A percentile compares a stretch with the other conserved stretches of the same genome.
Evolutionary conservation across 2,113 vertebrate species (phyloP).

Genomic region (Rutilus rutilus): DNA sequence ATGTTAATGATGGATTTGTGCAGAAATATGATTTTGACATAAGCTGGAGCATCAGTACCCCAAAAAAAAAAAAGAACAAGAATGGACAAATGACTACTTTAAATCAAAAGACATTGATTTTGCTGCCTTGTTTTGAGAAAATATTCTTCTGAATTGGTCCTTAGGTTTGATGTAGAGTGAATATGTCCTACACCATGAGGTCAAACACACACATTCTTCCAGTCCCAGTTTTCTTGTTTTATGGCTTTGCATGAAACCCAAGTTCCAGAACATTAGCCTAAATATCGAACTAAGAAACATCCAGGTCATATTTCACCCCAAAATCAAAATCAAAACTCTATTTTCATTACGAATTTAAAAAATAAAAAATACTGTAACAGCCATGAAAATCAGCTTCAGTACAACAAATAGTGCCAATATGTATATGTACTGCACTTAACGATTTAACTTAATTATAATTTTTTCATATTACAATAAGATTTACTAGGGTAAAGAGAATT

Average conservation of each 20-base stretch:
- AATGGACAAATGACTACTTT: constrained; percentile 10
- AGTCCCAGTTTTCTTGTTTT: constrained; percentile 66
- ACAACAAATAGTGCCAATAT: not conserved
- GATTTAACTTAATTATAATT: not conserved
- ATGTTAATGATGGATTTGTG: constrained; percentile 41
- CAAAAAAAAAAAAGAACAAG: constrained; percentile 15
- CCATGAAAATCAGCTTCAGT: not conserved
- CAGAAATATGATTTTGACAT: constrained; percentile 40
- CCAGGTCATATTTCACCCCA: not conserved
- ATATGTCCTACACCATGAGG: constrained; percentile 72
- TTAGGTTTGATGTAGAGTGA: constrained; percentile 69
- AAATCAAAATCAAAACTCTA: constrained; percentile 36
- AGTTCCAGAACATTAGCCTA: constrained; percentile 57
- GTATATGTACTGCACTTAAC: not conserved
- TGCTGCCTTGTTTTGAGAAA: constrained; percentile 46
- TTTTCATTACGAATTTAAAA: not conserved
- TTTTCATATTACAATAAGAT: not conserved
- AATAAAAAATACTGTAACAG: not conserved
- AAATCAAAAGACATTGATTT: constrained; percentile 2
- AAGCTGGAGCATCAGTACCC: constrained; percentile 1
- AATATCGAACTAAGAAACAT: constrained; percentile 54
- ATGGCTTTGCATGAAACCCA: constrained; percentile 72
- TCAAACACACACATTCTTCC: constrained; percentile 73
- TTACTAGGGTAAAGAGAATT: not conserved
- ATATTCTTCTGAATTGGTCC: constrained; percentile 72